A percentile compares a stretch with the other conserved stretches of the same genome.
phyloP scores from a whole-genome alignment of 1,140 invertebrate species.

The Artemia franciscana region DNA sequence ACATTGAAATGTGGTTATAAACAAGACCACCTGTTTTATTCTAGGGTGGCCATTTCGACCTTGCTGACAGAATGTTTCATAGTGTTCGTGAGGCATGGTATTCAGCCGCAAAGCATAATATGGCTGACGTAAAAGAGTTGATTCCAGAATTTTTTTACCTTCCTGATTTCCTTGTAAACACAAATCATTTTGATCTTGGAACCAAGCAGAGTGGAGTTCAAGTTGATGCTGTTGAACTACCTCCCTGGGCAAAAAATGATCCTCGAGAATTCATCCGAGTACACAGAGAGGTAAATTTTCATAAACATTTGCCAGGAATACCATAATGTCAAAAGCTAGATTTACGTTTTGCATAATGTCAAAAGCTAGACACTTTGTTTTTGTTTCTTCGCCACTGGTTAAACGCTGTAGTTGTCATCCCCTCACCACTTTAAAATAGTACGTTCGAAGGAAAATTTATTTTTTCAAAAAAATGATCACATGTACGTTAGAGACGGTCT shows the following conservation, averaged over 20 bases:
- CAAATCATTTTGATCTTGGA: slow-evolving; percentile 90
- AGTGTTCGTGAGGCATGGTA: slow-evolving; percentile 92
- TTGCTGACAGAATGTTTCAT: slow-evolving; percentile 98
- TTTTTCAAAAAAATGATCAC: too few relatives aligned
- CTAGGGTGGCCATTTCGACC: slow-evolving; percentile 93
- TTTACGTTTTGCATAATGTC: too few relatives aligned
- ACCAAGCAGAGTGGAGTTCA: slow-evolving; percentile 80
- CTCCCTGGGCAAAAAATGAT: slow-evolving; percentile 90
- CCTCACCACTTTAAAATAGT: too few relatives aligned
- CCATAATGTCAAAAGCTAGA: too few relatives aligned
- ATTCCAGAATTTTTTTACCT: slow-evolving; percentile 99
- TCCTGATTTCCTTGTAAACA: slow-evolving; percentile 80
- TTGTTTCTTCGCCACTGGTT: too few relatives aligned
- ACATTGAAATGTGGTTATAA: too few relatives aligned
- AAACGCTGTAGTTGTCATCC: too few relatives aligned
- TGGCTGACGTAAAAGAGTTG: slow-evolving; percentile 97
- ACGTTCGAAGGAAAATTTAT: too few relatives aligned
- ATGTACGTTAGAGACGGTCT: too few relatives aligned
- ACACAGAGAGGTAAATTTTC: slow-evolving; percentile 31
- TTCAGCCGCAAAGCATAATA: slow-evolving; percentile 89
- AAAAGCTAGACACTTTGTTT: too few relatives aligned
- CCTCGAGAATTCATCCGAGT: slow-evolving; percentile 74
- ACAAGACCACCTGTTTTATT: slow-evolving; percentile 15
- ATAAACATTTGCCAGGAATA: too few relatives aligned
- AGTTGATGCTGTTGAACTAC: slow-evolving; percentile 76